Conservation (phyloP, 2,888 invertebrate genomes). For the Eupeodes latifasciatus region DNA sequence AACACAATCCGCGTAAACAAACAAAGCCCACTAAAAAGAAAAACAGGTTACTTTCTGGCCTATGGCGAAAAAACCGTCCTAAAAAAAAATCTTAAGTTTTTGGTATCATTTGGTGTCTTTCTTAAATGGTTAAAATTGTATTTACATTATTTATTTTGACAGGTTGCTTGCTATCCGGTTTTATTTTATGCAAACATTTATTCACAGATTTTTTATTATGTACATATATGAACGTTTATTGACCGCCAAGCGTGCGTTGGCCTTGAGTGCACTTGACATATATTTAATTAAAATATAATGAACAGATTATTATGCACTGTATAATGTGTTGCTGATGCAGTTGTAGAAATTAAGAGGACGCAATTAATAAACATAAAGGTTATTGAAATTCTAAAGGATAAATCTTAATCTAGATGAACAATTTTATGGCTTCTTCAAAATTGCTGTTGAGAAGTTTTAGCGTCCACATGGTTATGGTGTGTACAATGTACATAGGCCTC, state of each 20-base stretch:
- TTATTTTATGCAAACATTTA: slow-evolving; percentile 5
- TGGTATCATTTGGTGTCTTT: neutral
- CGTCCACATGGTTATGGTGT: too few relatives aligned
- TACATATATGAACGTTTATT: neutral
- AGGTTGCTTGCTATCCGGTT: slow-evolving; percentile 16
- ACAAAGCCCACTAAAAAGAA: neutral
- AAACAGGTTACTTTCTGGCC: slow-evolving; percentile 33
- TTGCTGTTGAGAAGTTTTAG: too few relatives aligned
- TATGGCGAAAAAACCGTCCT: slow-evolving; percentile 3
- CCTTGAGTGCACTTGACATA: slow-evolving; percentile 34
- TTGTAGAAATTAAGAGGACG: neutral
- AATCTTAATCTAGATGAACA: too few relatives aligned
- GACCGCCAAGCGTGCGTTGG: slow-evolving; percentile 11
- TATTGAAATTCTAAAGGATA: neutral
- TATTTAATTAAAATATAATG: slow-evolving; percentile 22
- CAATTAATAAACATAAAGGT: neutral
- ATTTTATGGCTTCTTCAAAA: too few relatives aligned
- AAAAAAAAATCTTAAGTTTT: neutral
- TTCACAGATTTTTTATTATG: neutral
- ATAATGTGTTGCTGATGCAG: neutral
- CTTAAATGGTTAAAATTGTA: neutral
- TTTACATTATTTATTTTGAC: slow-evolving; percentile 8
- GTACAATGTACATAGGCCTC: too few relatives aligned
- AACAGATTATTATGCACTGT: neutral
- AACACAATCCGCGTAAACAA: neutral